phyloP scores from a whole-genome alignment of 2,113 vertebrate species.

The Mungos mungo region DNA sequence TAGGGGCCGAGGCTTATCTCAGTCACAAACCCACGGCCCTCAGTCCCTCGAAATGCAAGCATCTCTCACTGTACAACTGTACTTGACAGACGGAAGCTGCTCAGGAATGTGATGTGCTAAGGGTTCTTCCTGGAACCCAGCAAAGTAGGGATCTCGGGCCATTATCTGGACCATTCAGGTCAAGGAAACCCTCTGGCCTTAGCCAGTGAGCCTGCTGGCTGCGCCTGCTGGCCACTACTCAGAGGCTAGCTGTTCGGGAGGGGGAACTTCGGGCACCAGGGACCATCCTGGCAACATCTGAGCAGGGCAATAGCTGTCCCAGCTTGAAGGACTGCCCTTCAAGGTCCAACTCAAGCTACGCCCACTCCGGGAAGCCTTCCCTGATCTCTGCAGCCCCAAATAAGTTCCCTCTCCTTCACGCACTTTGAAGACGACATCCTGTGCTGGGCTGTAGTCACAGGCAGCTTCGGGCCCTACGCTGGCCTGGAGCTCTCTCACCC shows the following conservation, averaged over 20 bases:
- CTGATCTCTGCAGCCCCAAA: neutral
- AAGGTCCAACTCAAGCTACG: constrained; percentile 28
- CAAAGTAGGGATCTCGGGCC: constrained; percentile 59
- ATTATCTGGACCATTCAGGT: constrained; percentile 66
- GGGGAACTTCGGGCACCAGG: constrained; percentile 11
- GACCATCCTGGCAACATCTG: constrained; percentile 45
- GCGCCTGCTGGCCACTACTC: constrained; percentile 46
- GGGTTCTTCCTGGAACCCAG: constrained; percentile 66
- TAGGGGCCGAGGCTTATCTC: constrained; percentile 11
- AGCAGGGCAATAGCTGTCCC: constrained; percentile 9
- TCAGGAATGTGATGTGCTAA: constrained; percentile 71
- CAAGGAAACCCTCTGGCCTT: constrained; percentile 66
- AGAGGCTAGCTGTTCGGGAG: constrained; percentile 43
- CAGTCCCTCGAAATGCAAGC: constrained; percentile 64
- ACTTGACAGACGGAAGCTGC: constrained; percentile 62
- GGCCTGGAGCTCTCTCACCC: constrained; percentile 4
- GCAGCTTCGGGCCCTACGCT: neutral
- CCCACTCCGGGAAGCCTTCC: constrained; percentile 49
- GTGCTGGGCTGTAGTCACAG: neutral
- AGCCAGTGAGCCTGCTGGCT: constrained; percentile 61
- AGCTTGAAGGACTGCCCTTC: constrained; percentile 61
- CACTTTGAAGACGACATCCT: neutral
- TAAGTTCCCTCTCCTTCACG: constrained; percentile 45
- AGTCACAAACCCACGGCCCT: constrained; percentile 37
- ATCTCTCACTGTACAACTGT: constrained; percentile 59